phyloP scores from a whole-genome alignment of 2,113 vertebrate genomes.

The Callocephalon fimbriatum region DNA sequence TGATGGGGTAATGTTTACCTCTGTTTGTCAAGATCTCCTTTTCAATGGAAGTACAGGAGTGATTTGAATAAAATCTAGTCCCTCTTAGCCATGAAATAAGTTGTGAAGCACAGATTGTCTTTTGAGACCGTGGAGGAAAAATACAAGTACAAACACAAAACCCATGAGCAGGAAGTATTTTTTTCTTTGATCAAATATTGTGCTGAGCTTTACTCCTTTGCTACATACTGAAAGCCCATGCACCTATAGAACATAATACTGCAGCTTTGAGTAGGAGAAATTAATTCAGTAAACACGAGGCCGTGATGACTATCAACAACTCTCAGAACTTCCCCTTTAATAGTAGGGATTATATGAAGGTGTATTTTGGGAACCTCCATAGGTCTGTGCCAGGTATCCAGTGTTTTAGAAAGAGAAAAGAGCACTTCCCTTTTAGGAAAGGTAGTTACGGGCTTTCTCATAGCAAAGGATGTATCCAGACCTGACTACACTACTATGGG shows the following conservation, averaged over 20 bases:
- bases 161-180: background rate
- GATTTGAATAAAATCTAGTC: background rate
- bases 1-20: background rate
- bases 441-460: background rate
- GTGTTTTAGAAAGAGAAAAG: background rate
- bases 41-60: background rate
- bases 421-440: background rate
- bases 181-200: background rate
- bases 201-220: background rate
- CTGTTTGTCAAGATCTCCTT: background rate
- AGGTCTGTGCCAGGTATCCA: background rate
- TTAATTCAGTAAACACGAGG: background rate
- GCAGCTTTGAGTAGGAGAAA: background rate
- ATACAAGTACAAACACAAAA: constrained; percentile 1
- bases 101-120: background rate
- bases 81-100: background rate
- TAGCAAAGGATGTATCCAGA: background rate
- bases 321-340: background rate
- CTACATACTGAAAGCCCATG: background rate
- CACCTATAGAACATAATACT: background rate
- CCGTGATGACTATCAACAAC: background rate
- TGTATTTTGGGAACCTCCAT: background rate
- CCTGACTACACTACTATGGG: background rate
- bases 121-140: constrained; percentile 3
- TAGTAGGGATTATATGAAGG: background rate